Conservation (phyloP, 2,113 vertebrate genomes). For the Thamnaconus septentrionalis region DNA sequence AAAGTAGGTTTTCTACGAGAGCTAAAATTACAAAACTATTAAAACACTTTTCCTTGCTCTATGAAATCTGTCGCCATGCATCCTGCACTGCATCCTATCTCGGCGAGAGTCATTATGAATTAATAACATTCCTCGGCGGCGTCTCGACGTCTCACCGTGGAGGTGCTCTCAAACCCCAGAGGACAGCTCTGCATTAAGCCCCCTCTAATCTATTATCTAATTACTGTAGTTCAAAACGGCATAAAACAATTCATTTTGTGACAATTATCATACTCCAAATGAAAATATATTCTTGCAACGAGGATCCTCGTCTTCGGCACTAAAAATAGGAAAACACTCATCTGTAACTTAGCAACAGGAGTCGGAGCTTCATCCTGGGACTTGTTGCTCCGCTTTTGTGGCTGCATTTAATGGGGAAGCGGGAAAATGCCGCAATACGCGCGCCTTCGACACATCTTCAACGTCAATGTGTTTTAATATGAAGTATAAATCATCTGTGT, state of each 20-base stretch:
- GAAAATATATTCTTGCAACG: constrained; percentile 76
- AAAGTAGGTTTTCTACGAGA: neutral
- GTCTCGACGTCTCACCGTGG: constrained; percentile 48
- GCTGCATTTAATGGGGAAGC: constrained; percentile 53
- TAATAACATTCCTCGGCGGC: constrained; percentile 55
- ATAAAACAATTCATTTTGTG: constrained; percentile 67
- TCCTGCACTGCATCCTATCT: constrained; percentile 31
- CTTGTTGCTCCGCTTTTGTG: constrained; percentile 67
- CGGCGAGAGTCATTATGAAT: constrained; percentile 57
- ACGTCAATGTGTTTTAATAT: too few relatives aligned
- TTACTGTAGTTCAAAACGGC: constrained; percentile 67
- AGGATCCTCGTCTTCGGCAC: constrained; percentile 67
- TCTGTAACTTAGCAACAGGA: constrained; percentile 84
- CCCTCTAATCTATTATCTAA: constrained; percentile 70
- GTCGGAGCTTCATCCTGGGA: constrained; percentile 76
- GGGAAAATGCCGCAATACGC: constrained; percentile 9
- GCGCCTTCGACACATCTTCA: too few relatives aligned
- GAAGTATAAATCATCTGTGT: too few relatives aligned
- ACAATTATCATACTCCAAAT: constrained; percentile 76
- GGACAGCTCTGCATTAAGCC: constrained; percentile 64
- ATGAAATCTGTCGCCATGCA: constrained; percentile 27
- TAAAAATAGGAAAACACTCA: constrained; percentile 80
- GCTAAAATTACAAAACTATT: constrained; percentile 13
- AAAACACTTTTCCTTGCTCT: constrained; percentile 25
- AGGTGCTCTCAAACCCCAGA: constrained; percentile 58